These are phyloP conservation scores for Agrotis segetum DNA, from an alignment of 2,888 invertebrate species.

Conservation along the genomic window DNA sequence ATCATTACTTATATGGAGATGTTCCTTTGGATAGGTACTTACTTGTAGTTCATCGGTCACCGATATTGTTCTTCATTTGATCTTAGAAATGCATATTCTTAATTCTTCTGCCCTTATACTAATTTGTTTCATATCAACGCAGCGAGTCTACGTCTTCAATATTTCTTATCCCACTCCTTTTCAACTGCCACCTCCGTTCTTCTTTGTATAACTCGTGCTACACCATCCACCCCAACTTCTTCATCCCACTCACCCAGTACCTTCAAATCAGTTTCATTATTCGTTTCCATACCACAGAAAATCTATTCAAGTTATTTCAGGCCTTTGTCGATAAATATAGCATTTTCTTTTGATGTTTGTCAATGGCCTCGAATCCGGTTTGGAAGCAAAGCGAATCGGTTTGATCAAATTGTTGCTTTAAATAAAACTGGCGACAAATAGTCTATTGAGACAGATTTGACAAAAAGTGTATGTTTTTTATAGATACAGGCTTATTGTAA, in stretches of 20 bases:
- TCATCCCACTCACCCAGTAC: neutral
- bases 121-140: too few species aligned
- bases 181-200: too few species aligned
- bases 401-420: slow-evolving; percentile 45
- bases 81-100: neutral
- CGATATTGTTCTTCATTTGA: neutral
- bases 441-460: slow-evolving; percentile 21
- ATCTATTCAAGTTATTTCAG: slow-evolving; percentile 38
- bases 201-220: neutral
- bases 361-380: slow-evolving; percentile 54
- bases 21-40: neutral
- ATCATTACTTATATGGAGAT: neutral
- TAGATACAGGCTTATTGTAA: neutral
- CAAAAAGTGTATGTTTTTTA: slow-evolving; percentile 54
- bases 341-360: slow-evolving; percentile 58
- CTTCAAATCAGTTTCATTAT: neutral
- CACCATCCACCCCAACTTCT: neutral
- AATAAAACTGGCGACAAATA: slow-evolving; percentile 54
- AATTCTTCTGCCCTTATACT: too few species aligned
- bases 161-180: too few species aligned
- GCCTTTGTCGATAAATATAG: slow-evolving; percentile 38
- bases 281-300: slow-evolving; percentile 9
- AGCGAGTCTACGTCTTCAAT: too few species aligned
- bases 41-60: slow-evolving; percentile 17
- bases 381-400: slow-evolving; percentile 49